Conservation (phyloP, 1,140 invertebrate species). For the Hypothenemus hampei region DNA sequence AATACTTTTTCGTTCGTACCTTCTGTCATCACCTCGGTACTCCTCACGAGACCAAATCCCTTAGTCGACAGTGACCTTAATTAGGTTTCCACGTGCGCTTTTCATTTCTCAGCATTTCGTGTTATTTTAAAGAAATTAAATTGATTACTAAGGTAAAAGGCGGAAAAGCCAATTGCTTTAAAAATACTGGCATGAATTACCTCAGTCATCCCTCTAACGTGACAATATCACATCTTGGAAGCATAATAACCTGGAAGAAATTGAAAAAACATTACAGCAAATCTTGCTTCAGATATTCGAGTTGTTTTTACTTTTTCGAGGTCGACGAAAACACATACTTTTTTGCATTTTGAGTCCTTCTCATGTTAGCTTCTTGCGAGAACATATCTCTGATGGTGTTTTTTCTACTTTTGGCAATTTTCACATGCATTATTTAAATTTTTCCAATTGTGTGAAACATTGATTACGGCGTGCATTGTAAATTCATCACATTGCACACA, state of each 20-base stretch:
- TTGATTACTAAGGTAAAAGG: too few relatives aligned
- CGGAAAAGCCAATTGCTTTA: too few relatives aligned
- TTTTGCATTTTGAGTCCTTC: not conserved
- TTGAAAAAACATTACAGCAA: not conserved
- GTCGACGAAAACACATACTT: not conserved
- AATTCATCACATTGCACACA: slow-evolving; percentile 22
- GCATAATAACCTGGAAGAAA: slow-evolving; percentile 34
- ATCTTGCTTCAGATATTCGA: not conserved
- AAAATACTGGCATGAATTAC: too few relatives aligned
- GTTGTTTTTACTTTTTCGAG: not conserved
- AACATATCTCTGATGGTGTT: not conserved
- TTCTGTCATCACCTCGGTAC: too few relatives aligned
- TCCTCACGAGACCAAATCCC: too few relatives aligned
- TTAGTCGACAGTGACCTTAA: too few relatives aligned
- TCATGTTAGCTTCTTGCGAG: not conserved
- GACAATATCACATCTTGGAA: slow-evolving; percentile 31
- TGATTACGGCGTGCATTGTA: slow-evolving; percentile 10
- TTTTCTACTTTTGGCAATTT: not conserved
- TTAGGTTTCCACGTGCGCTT: too few relatives aligned
- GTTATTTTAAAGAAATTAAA: too few relatives aligned
- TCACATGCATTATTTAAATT: not conserved
- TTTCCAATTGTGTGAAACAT: not conserved
- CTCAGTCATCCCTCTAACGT: too few relatives aligned
- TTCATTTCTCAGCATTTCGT: too few relatives aligned
- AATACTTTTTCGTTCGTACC: too few relatives aligned